phyloP scores from a whole-genome alignment of 2,113 vertebrate genomes.

The Puma concolor region DNA sequence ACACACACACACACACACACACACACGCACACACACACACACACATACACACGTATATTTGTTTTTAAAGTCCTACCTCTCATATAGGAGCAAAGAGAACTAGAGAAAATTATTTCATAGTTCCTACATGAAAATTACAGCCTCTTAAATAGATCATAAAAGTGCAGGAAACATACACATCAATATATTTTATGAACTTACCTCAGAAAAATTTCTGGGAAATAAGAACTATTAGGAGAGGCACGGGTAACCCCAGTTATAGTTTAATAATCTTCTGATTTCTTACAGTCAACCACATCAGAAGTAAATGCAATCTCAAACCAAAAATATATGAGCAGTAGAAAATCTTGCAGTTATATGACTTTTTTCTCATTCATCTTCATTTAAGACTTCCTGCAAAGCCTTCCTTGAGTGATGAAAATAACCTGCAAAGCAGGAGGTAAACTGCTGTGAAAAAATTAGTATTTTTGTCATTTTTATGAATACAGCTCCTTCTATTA shows the following conservation, averaged over 20 bases:
- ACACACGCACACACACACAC: not conserved
- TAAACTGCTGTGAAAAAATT: conserved; percentile 37
- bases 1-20: not conserved
- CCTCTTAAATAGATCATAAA: conserved; percentile 21
- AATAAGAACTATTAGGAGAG: not conserved
- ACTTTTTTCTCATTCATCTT: conserved; percentile 54
- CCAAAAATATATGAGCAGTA: conserved; percentile 39
- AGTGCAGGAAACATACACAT: not conserved
- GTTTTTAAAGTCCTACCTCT: conserved; percentile 42
- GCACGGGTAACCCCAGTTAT: not conserved
- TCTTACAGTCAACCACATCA: not conserved
- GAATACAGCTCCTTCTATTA: conserved; percentile 50
- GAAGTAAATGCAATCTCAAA: conserved; percentile 54
- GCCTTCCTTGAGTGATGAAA: conserved; percentile 43
- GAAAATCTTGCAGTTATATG: not conserved
- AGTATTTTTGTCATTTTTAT: conserved; percentile 66
- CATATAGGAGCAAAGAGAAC: not conserved
- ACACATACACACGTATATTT: not conserved
- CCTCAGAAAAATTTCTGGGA: not conserved
- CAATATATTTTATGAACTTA: not conserved
- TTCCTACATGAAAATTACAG: conserved; percentile 49
- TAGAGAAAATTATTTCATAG: conserved; percentile 21
- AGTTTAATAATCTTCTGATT: not conserved
- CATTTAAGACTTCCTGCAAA: conserved; percentile 45
- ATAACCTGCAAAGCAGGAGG: conserved; percentile 32